Evolutionary conservation across 2,113 vertebrate species (phyloP), one percentile per base, ranked within the genome.

Genomic region (Promerops cafer): DNA sequence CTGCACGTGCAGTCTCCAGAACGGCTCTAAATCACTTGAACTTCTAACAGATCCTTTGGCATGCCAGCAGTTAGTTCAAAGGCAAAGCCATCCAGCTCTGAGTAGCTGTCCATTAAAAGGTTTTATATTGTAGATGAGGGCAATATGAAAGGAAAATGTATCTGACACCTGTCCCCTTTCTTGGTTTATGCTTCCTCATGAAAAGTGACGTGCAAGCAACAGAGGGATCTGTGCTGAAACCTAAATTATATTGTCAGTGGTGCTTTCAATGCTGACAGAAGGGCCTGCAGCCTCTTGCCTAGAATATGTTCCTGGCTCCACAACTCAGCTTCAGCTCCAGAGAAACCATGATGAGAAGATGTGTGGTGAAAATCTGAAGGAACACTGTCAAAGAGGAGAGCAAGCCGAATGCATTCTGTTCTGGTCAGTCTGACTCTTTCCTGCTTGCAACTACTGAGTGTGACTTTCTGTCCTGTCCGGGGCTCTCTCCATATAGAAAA

Each of bases 401-500:
- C 16, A 81, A 74, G 27, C 11, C 47, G 9, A 42, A 3, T 3
- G 5, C 24, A 39, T 77, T 83, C 27, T 70, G 17, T 60, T 81
- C 37, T 31, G 30, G 13, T 31, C 39, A 40, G 30, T 33, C 4
- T 47, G 35, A 45, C 42, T 63, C 18, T 27, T 70, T 61, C 6
- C 16, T 61, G 2, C 7, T 24, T 0, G 1, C 27, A 61, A 0
- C 6, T 53, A 31, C 35, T 16, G 7, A 53, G 7, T 26, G 2
- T 80, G 33, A 44, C 10, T 52, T 76, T 35, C 26, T 70, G 44
- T 52, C 30, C 39, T 39, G 13, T 8, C 42, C 17, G n/a, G 35
- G 13, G 17, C 13, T 47, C 49, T 44, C 60, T 56, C 27, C 28
- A 19, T 4, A 10, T 7, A 50, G 18, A 47, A 50, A 28, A 65